Conservation (phyloP, 2,113 vertebrate genomes). For the Pachypanchax playfairii region DNA sequence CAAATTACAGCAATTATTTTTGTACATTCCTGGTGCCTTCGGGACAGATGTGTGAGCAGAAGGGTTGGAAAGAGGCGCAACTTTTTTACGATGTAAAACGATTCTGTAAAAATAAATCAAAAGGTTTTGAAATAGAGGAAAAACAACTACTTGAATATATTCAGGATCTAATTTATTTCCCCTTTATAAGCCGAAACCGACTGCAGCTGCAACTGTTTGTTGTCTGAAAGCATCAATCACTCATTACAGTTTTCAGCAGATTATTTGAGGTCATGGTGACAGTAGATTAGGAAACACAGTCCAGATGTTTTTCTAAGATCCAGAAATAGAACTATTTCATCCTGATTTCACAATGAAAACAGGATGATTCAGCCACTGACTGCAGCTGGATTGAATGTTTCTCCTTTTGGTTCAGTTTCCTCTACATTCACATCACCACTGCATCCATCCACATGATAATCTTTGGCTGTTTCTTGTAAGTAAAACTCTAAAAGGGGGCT, state of each 20-base stretch:
- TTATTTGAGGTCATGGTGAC: constrained; percentile 10
- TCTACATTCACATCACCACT: background rate
- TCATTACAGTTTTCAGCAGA: constrained; percentile 3
- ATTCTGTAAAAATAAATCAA: too few relatives aligned
- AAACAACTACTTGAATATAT: background rate
- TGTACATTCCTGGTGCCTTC: background rate
- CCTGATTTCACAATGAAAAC: background rate
- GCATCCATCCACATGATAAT: constrained; percentile 13
- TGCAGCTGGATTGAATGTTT: constrained; percentile 5
- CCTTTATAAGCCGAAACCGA: background rate
- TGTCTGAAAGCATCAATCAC: constrained; percentile 24
- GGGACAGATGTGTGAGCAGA: constrained; percentile 10
- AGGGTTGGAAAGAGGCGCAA: too few relatives aligned
- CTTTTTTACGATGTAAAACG: too few relatives aligned
- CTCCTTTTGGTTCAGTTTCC: constrained; percentile 6
- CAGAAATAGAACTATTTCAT: background rate
- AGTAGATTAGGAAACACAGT: constrained; percentile 1
- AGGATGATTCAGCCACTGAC: background rate
- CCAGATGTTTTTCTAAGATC: constrained; percentile 5
- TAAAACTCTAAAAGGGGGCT: constrained; percentile 12
- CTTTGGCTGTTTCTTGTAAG: background rate
- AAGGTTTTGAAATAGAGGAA: background rate
- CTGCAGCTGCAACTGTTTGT: constrained; percentile 6
- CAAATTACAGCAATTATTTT: constrained; percentile 34
- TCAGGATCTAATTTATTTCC: too few relatives aligned